Conservation (phyloP, 2,797 vertebrate species). For the Sebastes matsubarae region DNA sequence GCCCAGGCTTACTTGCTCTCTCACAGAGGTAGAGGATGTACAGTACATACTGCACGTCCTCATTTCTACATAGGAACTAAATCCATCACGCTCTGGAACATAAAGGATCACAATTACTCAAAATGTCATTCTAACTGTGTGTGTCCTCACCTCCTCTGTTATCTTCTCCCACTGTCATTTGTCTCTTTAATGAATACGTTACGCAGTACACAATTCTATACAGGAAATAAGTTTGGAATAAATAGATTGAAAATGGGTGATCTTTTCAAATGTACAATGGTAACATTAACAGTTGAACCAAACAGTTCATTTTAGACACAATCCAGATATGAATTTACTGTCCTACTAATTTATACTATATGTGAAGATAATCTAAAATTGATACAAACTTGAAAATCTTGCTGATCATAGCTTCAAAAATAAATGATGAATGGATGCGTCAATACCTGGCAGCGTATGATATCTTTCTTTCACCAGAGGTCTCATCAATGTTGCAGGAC, state of each 20-base stretch:
- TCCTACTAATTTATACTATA: not conserved
- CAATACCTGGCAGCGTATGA: constrained; percentile 27
- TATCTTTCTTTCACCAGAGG: constrained; percentile 34
- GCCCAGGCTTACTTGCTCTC: not conserved
- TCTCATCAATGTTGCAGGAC: constrained; percentile 63
- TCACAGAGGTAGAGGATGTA: not conserved
- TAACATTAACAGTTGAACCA: not conserved
- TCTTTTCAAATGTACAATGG: constrained; percentile 4
- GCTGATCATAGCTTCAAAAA: not conserved
- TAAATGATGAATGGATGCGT: constrained; percentile 35
- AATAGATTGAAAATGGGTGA: not conserved
- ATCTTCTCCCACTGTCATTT: constrained; percentile 32
- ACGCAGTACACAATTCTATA: not conserved
- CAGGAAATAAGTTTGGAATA: not conserved
- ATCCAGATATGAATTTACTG: not conserved
- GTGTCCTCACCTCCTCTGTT: constrained; percentile 43
- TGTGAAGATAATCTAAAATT: constrained; percentile 12
- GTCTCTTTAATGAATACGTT: constrained; percentile 49
- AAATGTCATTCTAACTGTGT: constrained; percentile 51
- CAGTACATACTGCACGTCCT: not conserved
- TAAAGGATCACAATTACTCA: constrained; percentile 46
- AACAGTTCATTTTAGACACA: not conserved
- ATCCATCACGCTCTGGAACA: constrained; percentile 40
- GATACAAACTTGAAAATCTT: not conserved
- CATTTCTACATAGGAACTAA: constrained; percentile 6